These are phyloP conservation scores for Pachycephala philippinensis DNA, from an alignment of 2,113 vertebrate genomes.

Conservation along the genomic window DNA sequence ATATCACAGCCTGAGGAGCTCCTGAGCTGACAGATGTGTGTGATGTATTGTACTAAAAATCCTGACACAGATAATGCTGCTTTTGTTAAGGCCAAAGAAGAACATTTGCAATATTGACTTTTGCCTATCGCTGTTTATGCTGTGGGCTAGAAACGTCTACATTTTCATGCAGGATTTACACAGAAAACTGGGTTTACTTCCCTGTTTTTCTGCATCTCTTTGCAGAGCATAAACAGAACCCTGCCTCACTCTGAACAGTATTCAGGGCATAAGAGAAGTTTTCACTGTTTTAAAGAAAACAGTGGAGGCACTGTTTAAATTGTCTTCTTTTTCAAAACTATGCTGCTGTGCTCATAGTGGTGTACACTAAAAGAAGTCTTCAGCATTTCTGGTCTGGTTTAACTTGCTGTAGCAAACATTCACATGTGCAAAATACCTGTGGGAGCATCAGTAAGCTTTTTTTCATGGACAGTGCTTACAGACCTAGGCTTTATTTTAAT, in stretches of 20 bases:
- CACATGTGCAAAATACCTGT: neutral
- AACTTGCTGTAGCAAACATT: neutral
- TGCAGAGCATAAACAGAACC: neutral
- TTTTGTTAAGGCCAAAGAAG: neutral
- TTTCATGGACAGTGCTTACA: neutral
- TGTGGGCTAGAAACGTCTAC: neutral
- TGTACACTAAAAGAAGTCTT: neutral
- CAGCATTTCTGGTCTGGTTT: neutral
- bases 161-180: neutral
- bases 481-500: neutral
- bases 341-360: neutral
- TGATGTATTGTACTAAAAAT: neutral
- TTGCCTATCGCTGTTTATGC: neutral
- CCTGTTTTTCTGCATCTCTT: neutral
- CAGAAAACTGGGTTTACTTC: neutral
- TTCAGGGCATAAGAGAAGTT: neutral
- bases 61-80: neutral
- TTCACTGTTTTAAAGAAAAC: neutral
- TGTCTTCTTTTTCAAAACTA: neutral
- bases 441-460: neutral
- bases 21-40: neutral
- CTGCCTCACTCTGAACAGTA: neutral
- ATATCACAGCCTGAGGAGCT: neutral
- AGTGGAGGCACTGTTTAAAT: neutral
- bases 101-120: neutral